A percentile compares a stretch with the other conserved stretches of the same genome.
Conservation (phyloP, 1,140 invertebrate species). For the Drosophila elegans region DNA sequence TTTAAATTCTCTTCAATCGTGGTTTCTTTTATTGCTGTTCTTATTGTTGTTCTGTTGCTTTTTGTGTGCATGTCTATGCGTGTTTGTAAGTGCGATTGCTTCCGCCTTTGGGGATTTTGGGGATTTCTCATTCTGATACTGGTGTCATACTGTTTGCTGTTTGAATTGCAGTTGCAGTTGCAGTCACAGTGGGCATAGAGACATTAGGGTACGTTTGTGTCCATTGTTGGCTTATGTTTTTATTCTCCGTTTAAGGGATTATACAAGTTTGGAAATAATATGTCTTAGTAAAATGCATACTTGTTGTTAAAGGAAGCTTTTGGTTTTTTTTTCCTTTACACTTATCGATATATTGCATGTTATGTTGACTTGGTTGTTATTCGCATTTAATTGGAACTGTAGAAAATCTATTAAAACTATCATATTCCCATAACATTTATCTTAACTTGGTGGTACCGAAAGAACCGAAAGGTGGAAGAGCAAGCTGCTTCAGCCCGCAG, state of each 20-base stretch:
- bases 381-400: conserved; percentile 56
- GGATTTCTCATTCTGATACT: conserved; percentile 19
- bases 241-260: conserved; percentile 21
- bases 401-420: conserved; percentile 65
- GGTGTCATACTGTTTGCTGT: conserved; percentile 10
- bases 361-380: conserved; percentile 24
- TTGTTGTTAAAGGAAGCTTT: conserved; percentile 65
- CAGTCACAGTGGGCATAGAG: conserved; percentile 45
- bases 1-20: conserved; percentile 26
- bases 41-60: conserved; percentile 22
- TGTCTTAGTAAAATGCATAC: conserved; percentile 60
- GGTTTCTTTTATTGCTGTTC: conserved; percentile 15
- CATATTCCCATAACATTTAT: conserved; percentile 54
- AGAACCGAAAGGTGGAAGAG: conserved; percentile 75
- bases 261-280: conserved; percentile 33
- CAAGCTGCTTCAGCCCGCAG: conserved; percentile 48
- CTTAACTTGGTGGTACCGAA: conserved; percentile 69
- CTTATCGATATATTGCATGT: conserved; percentile 29
- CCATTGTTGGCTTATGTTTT: neutral
- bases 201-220: conserved; percentile 14
- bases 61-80: conserved; percentile 17
- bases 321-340: conserved; percentile 27
- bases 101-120: neutral
- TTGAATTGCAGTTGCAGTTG: conserved; percentile 8
- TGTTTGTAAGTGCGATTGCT: conserved; percentile 10